Conservation (phyloP, 2,113 vertebrate genomes). For the Miniopterus natalensis region DNA sequence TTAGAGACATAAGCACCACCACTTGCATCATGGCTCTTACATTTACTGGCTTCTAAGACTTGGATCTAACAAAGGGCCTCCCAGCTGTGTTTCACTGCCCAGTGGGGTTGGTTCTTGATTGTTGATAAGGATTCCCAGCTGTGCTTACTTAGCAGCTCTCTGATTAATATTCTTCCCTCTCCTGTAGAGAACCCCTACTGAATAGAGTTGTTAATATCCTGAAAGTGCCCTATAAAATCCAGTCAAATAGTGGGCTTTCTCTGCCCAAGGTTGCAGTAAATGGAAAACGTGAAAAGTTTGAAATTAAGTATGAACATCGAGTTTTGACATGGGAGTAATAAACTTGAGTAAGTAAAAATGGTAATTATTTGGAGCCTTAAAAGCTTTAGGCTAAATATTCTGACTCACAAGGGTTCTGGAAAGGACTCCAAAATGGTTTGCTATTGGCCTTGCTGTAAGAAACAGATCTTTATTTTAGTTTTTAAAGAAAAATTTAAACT, state of each 20-base stretch:
- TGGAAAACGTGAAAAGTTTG: conserved; percentile 46
- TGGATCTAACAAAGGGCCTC: background rate
- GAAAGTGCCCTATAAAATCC: conserved; percentile 55
- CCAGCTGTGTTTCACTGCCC: conserved; percentile 27
- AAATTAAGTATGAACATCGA: conserved; percentile 23
- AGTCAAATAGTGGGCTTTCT: background rate
- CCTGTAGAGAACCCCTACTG: conserved; percentile 23
- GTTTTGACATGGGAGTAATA: conserved; percentile 60
- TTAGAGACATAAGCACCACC: background rate
- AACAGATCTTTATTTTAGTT: conserved; percentile 34
- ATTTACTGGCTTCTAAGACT: background rate
- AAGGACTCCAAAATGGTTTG: background rate
- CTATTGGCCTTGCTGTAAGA: background rate
- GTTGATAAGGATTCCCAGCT: conserved; percentile 43
- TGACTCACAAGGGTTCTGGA: background rate
- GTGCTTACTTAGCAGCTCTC: background rate
- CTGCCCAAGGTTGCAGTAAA: conserved; percentile 48
- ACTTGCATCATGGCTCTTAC: background rate
- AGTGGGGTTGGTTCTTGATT: conserved; percentile 38
- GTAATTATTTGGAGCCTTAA: conserved; percentile 16
- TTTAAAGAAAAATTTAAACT: conserved; percentile 5
- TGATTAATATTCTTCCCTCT: background rate
- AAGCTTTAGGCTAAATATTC: conserved; percentile 18
- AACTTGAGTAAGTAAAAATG: background rate
- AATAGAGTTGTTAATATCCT: conserved; percentile 43